phyloP scores from a whole-genome alignment of 2,888 invertebrate species.

The Euspilapteryx auroguttella region DNA sequence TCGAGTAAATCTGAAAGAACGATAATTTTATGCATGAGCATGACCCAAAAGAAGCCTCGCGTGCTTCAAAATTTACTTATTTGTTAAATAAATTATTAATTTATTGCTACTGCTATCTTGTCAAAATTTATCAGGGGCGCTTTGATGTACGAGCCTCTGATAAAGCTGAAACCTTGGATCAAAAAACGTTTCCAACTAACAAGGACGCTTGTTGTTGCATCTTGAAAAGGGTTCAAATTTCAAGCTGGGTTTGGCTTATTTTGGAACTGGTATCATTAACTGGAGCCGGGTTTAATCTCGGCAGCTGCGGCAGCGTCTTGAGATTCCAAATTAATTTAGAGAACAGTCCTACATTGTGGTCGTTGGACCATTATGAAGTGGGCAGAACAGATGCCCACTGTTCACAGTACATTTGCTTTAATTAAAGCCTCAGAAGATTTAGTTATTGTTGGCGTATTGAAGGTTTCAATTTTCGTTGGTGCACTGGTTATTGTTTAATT shows the following conservation, averaged over 20 bases:
- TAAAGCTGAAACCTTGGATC: no score
- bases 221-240: no score
- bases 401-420: constrained; percentile 27
- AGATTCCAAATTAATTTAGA: constrained; percentile 54
- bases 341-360: constrained; percentile 33
- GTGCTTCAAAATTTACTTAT: not conserved
- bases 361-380: constrained; percentile 23
- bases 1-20: constrained; percentile 2
- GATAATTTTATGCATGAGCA: constrained; percentile 4
- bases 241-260: no score
- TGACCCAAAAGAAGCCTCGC: constrained; percentile 1
- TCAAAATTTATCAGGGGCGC: no score
- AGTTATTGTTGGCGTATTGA: no score
- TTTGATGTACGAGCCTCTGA: no score
- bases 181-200: no score
- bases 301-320: constrained; percentile 29
- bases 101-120: no score
- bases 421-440: constrained; percentile 28
- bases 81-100: no score
- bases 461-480: no score
- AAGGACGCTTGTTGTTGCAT: no score
- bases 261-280: no score
- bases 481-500: constrained; percentile 1
- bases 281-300: constrained; percentile 46
- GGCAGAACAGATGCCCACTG: constrained; percentile 47